phyloP scores from a whole-genome alignment of 2,888 invertebrate species.

The Melieria omissa region DNA sequence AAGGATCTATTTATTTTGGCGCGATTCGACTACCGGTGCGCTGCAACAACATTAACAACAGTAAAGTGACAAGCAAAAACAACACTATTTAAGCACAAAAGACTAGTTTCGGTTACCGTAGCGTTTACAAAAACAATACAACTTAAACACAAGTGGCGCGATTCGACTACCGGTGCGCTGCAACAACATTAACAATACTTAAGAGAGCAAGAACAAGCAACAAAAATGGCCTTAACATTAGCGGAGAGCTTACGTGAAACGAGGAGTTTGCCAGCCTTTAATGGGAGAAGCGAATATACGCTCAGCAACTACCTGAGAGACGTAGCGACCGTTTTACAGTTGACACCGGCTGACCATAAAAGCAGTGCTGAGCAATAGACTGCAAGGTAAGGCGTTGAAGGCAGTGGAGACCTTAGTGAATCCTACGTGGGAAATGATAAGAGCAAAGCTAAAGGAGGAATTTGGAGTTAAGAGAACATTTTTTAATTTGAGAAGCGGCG shows the following conservation, averaged over 20 bases:
- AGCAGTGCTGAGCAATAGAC: constrained; percentile 9
- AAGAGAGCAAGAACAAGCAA: not conserved
- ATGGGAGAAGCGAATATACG: constrained; percentile 24
- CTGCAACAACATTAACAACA: not conserved
- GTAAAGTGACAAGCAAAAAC: not conserved
- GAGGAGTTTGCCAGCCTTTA: constrained; percentile 24
- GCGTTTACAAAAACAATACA: not conserved
- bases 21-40: too few species aligned
- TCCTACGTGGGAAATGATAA: constrained; percentile 34
- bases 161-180: too few species aligned
- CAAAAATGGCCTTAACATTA: constrained; percentile 8
- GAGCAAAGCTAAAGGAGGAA: constrained; percentile 34
- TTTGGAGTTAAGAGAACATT: constrained; percentile 38
- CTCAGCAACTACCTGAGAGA: constrained; percentile 23
- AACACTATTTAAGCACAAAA: not conserved
- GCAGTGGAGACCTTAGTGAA: constrained; percentile 20
- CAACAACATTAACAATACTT: too few species aligned
- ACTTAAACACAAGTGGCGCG: not conserved
- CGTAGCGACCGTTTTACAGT: constrained; percentile 19
- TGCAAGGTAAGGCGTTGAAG: constrained; percentile 22
- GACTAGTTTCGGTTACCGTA: not conserved
- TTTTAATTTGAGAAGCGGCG: constrained; percentile 34
- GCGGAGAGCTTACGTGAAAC: constrained; percentile 26
- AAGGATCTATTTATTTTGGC: too few species aligned
- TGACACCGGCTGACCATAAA: constrained; percentile 19